Evolutionary conservation across 2,888 invertebrate genomes (phyloP).

Genomic region (Clanis bilineata): DNA sequence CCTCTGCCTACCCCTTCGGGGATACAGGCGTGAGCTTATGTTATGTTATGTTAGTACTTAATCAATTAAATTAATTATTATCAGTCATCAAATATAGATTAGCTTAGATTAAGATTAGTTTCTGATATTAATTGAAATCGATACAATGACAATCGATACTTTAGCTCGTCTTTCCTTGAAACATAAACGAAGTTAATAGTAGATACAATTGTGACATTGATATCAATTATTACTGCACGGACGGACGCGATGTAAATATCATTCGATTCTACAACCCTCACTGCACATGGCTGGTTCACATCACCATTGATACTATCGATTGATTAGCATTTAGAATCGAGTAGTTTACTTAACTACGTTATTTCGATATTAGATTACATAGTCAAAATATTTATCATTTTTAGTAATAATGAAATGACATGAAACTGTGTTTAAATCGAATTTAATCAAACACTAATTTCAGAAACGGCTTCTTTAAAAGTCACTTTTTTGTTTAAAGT

Average conservation of each 20-base stretch:
- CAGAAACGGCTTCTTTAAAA: too few species aligned
- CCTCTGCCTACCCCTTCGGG: too few species aligned
- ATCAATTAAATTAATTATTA: too few species aligned
- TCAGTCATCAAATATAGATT: too few species aligned
- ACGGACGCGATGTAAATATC: not conserved
- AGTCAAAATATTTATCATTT: too few species aligned
- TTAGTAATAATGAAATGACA: too few species aligned
- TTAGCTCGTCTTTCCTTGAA: not conserved
- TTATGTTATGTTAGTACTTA: too few species aligned
- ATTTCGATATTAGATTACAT: not conserved
- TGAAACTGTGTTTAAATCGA: too few species aligned
- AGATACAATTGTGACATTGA: not conserved
- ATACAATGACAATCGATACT: not conserved
- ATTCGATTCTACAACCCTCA: conserved; percentile 1
- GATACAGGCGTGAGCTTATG: too few species aligned
- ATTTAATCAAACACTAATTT: too few species aligned
- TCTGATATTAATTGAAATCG: not conserved
- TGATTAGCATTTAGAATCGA: not conserved
- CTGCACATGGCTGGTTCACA: not conserved
- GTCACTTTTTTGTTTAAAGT: too few species aligned
- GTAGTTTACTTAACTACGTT: not conserved
- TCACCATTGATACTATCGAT: not conserved
- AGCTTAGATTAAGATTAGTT: too few species aligned
- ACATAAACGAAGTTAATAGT: conserved; percentile 1
- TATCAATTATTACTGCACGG: conserved; percentile 2